phyloP scores from a whole-genome alignment of 2,888 invertebrate genomes.

The Seladonia tumulorum region DNA sequence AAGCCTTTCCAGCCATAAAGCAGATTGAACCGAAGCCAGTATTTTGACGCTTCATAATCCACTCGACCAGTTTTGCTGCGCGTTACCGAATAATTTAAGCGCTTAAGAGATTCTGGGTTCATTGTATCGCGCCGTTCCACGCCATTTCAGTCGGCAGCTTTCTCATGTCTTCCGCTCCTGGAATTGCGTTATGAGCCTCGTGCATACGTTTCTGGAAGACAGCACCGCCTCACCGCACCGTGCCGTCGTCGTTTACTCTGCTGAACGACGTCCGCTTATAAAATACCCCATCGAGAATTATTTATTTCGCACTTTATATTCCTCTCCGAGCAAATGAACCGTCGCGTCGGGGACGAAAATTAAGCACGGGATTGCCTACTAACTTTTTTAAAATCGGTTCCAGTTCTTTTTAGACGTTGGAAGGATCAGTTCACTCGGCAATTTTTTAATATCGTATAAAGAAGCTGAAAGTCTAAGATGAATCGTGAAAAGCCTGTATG shows the following conservation, averaged over 20 bases:
- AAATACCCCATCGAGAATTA: neutral
- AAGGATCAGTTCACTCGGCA: no score
- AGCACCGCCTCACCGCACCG: neutral
- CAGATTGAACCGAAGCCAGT: slow-evolving; percentile 60
- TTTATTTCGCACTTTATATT: neutral
- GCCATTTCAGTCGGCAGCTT: slow-evolving; percentile 17
- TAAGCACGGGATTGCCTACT: no score
- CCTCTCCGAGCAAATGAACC: neutral
- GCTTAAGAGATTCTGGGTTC: slow-evolving; percentile 11
- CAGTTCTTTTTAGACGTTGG: no score
- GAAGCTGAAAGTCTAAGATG: no score
- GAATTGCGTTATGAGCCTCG: neutral
- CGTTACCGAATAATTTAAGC: slow-evolving; percentile 39
- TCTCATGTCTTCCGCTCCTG: neutral
- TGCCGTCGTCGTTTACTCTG: neutral
- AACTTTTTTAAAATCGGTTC: neutral
- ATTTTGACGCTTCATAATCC: slow-evolving; percentile 48
- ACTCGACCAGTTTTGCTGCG: neutral
- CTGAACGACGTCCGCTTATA: neutral
- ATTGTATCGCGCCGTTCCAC: slow-evolving; percentile 32
- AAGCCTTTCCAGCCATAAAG: slow-evolving; percentile 54
- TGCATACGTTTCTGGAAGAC: neutral
- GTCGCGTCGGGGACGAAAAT: neutral
- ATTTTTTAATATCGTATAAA: no score
- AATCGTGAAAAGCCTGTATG: no score